phyloP scores from a whole-genome alignment of 2,797 vertebrate species.

The Neomorphus geoffroyi region DNA sequence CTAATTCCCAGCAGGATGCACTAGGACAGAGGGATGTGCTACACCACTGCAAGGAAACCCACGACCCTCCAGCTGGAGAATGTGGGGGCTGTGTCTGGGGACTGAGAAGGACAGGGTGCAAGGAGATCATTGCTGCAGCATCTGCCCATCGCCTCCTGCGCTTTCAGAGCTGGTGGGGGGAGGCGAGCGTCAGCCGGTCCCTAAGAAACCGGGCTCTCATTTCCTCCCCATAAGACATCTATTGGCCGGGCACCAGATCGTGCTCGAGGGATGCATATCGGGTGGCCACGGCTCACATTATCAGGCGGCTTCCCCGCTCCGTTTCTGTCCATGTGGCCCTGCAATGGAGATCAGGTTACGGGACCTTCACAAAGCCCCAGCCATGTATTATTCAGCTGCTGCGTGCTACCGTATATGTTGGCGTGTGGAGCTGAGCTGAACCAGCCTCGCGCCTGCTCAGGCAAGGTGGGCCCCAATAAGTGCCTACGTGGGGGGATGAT shows the following conservation, averaged over 20 bases:
- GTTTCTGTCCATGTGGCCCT: conserved; percentile 31
- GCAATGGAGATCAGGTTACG: conserved; percentile 58
- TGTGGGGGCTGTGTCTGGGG: not conserved
- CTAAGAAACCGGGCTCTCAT: conserved; percentile 7
- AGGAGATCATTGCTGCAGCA: not conserved
- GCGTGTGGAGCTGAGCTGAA: not conserved
- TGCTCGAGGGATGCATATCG: conserved; percentile 62
- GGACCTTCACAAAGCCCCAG: conserved; percentile 54
- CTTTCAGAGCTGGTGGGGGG: not conserved
- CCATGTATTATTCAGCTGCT: conserved; percentile 70
- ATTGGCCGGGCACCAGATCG: conserved; percentile 61
- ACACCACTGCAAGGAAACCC: not conserved
- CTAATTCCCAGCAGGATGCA: not conserved
- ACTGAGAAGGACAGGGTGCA: not conserved
- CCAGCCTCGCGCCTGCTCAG: not conserved
- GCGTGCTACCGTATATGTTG: not conserved
- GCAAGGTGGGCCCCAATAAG: not conserved
- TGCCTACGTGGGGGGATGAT: not conserved
- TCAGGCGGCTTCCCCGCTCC: conserved; percentile 57
- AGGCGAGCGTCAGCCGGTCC: not conserved
- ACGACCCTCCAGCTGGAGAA: not conserved
- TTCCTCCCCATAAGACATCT: not conserved
- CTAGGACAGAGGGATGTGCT: not conserved
- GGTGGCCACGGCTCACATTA: conserved; percentile 57
- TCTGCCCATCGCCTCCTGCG: not conserved